phyloP scores from a whole-genome alignment of 2,797 vertebrate species.

The Pangasius krempfi region DNA sequence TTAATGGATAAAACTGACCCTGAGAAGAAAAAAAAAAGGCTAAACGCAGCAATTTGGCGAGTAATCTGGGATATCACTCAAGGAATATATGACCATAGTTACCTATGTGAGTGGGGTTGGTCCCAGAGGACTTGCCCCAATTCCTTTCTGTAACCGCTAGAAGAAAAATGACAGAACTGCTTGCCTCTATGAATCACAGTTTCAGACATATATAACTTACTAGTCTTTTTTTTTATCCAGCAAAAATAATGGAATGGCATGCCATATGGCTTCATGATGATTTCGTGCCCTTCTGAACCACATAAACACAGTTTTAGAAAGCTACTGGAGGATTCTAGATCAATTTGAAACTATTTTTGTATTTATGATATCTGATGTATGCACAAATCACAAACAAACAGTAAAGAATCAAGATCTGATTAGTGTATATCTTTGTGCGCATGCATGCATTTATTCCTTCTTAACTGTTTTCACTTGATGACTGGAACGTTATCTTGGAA shows the following conservation, averaged over 20 bases:
- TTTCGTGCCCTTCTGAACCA: background rate
- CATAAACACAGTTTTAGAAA: background rate
- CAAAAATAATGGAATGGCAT: constrained; percentile 1
- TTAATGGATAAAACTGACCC: constrained; percentile 51
- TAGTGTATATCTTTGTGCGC: background rate
- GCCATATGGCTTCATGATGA: background rate
- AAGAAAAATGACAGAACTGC: background rate
- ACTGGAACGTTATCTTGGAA: background rate
- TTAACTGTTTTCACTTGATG: no score
- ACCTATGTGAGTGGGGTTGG: background rate
- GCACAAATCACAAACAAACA: background rate
- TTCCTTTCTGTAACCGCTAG: constrained; percentile 9
- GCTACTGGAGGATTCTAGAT: background rate
- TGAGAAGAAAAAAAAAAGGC: constrained; percentile 25
- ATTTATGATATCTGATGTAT: background rate
- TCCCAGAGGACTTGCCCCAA: constrained; percentile 11
- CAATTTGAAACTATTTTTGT: background rate
- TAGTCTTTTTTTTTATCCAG: background rate
- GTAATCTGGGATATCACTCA: constrained; percentile 24
- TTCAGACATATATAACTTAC: constrained; percentile 8
- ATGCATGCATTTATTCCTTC: background rate
- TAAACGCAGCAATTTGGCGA: constrained; percentile 25
- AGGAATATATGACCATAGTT: constrained; percentile 4
- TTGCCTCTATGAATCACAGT: background rate
- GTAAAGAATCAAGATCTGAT: background rate